Conservation (phyloP, 1,140 invertebrate species). For the Polyergus mexicanus region DNA sequence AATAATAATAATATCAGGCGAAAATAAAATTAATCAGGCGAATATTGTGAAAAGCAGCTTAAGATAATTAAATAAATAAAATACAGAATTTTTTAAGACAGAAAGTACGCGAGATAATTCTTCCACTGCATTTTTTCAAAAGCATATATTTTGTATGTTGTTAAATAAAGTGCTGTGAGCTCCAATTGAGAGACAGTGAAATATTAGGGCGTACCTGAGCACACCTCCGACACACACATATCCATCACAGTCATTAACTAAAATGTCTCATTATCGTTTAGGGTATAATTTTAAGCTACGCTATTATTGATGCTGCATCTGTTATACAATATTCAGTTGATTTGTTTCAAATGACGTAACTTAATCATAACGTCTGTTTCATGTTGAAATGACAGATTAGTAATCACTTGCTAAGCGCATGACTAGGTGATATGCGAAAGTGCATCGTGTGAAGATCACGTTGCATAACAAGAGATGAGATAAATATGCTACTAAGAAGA, state of each 20-base stretch:
- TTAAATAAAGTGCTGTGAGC: neutral
- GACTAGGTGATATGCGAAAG: constrained; percentile 3
- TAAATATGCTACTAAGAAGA: neutral
- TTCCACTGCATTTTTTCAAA: neutral
- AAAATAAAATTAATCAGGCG: neutral
- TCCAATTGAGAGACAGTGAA: constrained; percentile 2
- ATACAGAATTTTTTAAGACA: neutral
- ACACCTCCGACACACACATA: neutral
- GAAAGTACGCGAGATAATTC: neutral
- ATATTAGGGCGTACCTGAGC: neutral
- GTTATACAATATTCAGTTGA: neutral
- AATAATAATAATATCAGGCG: too few relatives aligned
- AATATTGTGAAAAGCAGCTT: neutral
- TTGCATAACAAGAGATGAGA: constrained; percentile 22
- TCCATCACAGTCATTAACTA: neutral
- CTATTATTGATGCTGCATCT: neutral
- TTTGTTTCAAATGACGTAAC: neutral
- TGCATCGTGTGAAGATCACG: neutral
- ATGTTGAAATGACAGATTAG: neutral
- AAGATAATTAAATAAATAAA: constrained; percentile 8
- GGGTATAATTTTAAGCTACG: neutral
- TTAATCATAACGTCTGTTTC: neutral
- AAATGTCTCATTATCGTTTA: constrained; percentile 3
- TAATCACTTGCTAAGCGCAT: neutral
- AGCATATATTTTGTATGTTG: neutral